phyloP scores from a whole-genome alignment of 1,140 invertebrate species.

The Drosophila saltans region DNA sequence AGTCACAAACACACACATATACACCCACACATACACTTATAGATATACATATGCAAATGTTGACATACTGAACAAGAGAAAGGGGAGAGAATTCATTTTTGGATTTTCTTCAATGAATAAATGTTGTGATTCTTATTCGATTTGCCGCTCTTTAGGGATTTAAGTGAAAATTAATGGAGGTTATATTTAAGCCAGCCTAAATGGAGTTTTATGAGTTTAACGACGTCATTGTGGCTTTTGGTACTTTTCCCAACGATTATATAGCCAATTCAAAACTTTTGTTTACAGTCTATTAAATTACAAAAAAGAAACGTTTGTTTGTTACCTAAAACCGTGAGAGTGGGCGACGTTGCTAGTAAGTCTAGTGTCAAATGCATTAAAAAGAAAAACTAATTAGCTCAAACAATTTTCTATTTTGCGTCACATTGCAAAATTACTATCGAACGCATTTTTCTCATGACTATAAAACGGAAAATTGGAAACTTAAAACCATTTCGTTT shows the following conservation, averaged over 20 bases:
- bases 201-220: slow-evolving; percentile 13
- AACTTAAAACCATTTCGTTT: background rate
- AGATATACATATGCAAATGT: slow-evolving; percentile 2
- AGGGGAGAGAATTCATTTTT: slow-evolving; percentile 25
- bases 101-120: background rate
- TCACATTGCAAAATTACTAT: slow-evolving; percentile 22
- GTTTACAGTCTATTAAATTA: slow-evolving; percentile 60
- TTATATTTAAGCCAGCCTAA: background rate
- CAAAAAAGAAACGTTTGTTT: slow-evolving; percentile 5
- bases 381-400: slow-evolving; percentile 56
- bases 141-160: slow-evolving; percentile 7
- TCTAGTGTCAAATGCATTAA: background rate
- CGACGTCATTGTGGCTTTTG: slow-evolving; percentile 1
- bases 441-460: slow-evolving; percentile 14
- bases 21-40: background rate
- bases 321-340: slow-evolving; percentile 37
- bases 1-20: background rate
- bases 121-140: slow-evolving; percentile 11
- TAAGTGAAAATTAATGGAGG: slow-evolving; percentile 4
- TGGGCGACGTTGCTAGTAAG: too few species aligned
- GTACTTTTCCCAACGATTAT: slow-evolving; percentile 1
- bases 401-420: slow-evolving; percentile 29
- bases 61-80: background rate
- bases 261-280: slow-evolving; percentile 25
- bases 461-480: background rate